These are phyloP conservation scores for Aramus guarauna DNA, from an alignment of 2,113 vertebrate species.

Conservation along the genomic window DNA sequence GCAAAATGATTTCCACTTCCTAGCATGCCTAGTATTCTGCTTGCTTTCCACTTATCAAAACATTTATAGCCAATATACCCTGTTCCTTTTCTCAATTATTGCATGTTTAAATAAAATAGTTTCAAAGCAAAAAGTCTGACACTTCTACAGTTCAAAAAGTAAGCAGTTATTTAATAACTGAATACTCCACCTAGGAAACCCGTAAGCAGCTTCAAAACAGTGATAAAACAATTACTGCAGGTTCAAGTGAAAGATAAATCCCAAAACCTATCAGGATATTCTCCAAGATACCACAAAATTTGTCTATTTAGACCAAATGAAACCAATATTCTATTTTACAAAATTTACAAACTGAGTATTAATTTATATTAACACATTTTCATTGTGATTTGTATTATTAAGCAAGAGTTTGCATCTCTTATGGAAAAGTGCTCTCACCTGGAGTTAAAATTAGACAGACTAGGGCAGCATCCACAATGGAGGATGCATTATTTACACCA, in stretches of 20 bases:
- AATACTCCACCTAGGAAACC: constrained; percentile 22
- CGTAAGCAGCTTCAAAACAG: constrained; percentile 53
- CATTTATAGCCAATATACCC: neutral
- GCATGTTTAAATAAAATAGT: constrained; percentile 52
- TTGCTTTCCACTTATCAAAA: neutral
- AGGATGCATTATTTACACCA: neutral
- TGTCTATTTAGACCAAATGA: neutral
- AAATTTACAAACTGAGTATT: constrained; percentile 2
- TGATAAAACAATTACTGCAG: constrained; percentile 16
- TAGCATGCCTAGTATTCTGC: neutral
- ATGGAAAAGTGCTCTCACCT: constrained; percentile 21
- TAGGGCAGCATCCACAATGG: neutral
- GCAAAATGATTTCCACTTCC: constrained; percentile 21
- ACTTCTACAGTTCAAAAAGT: neutral
- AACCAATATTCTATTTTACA: constrained; percentile 24
- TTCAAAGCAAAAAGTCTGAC: constrained; percentile 42
- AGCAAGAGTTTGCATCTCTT: neutral
- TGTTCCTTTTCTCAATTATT: constrained; percentile 59
- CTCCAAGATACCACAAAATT: neutral
- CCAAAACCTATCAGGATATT: neutral
- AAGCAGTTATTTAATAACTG: constrained; percentile 34
- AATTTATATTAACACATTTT: neutral
- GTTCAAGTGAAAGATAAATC: constrained; percentile 39
- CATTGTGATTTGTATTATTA: neutral
- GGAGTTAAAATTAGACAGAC: neutral